Conservation (phyloP, 2,888 invertebrate genomes). For the Drymonia ruficornis region DNA sequence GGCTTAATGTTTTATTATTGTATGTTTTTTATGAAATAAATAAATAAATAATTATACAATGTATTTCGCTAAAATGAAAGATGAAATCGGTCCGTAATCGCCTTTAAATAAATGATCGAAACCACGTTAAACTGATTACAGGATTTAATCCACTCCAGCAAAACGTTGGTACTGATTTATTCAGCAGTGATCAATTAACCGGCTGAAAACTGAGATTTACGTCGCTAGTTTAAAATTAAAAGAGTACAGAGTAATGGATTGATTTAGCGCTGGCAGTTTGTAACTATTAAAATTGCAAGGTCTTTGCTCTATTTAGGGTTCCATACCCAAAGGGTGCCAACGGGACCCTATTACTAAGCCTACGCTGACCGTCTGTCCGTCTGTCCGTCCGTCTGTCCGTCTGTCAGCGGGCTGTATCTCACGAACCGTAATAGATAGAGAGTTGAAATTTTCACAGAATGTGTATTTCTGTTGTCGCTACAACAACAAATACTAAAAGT, state of each 20-base stretch:
- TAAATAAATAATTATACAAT: not conserved
- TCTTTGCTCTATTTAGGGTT: too few relatives aligned
- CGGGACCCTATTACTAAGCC: too few relatives aligned
- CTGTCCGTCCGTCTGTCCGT: too few relatives aligned
- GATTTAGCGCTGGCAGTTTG: not conserved
- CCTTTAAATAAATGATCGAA: slow-evolving; percentile 33
- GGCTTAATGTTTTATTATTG: too few relatives aligned
- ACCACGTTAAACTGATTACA: slow-evolving; percentile 39
- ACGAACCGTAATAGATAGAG: too few relatives aligned
- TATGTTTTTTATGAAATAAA: too few relatives aligned
- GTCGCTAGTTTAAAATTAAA: slow-evolving; percentile 1
- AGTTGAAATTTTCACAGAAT: too few relatives aligned
- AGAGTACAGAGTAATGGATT: slow-evolving; percentile 2
- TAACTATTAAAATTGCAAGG: not conserved
- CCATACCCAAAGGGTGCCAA: too few relatives aligned
- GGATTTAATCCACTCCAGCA: slow-evolving; percentile 33
- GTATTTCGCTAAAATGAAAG: not conserved
- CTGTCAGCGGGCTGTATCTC: too few relatives aligned
- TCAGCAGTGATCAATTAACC: slow-evolving; percentile 30
- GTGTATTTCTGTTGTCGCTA: too few relatives aligned
- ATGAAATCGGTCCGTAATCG: not conserved
- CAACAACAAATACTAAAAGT: too few relatives aligned
- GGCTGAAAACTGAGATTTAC: slow-evolving; percentile 11
- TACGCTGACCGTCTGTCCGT: too few relatives aligned
- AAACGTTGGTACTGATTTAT: slow-evolving; percentile 36